These are phyloP conservation scores for Drosophila kambysellisi DNA, from an alignment of 2,888 invertebrate genomes.

Conservation along the genomic window DNA sequence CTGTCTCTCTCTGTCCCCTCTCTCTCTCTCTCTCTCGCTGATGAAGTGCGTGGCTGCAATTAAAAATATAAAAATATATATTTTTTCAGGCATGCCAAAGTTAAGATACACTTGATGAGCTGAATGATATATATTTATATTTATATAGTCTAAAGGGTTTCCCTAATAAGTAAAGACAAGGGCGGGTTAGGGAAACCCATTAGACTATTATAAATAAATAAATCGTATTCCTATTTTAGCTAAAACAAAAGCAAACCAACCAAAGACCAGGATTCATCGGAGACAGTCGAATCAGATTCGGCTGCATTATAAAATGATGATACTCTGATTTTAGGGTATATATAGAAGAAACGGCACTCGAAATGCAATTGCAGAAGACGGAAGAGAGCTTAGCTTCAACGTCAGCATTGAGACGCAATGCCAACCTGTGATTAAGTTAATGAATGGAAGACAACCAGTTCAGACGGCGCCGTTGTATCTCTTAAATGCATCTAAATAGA, in stretches of 20 bases:
- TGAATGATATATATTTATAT: not conserved
- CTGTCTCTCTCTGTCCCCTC: not conserved
- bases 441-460: constrained; percentile 58
- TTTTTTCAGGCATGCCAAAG: not conserved
- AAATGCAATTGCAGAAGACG: constrained; percentile 56
- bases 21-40: not conserved
- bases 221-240: not conserved
- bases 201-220: no score
- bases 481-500: constrained; percentile 24
- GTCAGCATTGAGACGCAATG: constrained; percentile 58
- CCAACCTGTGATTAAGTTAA: constrained; percentile 68
- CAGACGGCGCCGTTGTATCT: constrained; percentile 17
- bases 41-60: constrained; percentile 55
- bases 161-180: no score
- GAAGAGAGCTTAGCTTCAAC: constrained; percentile 39
- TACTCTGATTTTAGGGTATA: not conserved
- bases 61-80: not conserved
- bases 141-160: no score
- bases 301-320: not conserved
- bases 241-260: not conserved
- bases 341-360: constrained; percentile 32
- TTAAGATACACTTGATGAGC: not conserved
- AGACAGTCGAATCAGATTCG: not conserved
- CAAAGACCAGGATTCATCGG: not conserved
- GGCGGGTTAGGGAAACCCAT: no score